phyloP scores from a whole-genome alignment of 2,797 vertebrate species.

The Amazona ochrocephala region DNA sequence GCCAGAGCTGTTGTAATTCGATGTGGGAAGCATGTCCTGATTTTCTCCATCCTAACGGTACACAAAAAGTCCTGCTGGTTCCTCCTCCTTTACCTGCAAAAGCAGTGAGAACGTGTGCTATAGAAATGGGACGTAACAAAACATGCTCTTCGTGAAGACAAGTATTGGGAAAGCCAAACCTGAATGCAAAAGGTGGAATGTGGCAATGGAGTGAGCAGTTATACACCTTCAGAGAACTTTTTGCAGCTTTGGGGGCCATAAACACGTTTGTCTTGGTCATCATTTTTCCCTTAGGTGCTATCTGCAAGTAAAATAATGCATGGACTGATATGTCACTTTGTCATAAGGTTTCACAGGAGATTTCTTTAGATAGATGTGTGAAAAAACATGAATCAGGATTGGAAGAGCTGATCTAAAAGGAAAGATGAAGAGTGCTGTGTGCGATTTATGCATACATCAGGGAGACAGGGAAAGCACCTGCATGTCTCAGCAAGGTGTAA shows the following conservation, averaged over 20 bases:
- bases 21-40: background rate
- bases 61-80: background rate
- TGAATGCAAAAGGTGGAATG: background rate
- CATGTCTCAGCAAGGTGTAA: background rate
- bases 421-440: constrained; percentile 9
- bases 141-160: background rate
- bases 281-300: constrained; percentile 14
- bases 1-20: background rate
- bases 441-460: background rate
- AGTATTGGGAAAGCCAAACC: background rate
- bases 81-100: background rate
- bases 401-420: constrained; percentile 14
- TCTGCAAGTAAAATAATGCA: background rate
- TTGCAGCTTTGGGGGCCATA: background rate
- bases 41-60: background rate
- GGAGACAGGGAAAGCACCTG: background rate
- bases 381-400: background rate
- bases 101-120: background rate
- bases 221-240: background rate
- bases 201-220: background rate
- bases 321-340: background rate
- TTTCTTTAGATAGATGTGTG: constrained; percentile 5
- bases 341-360: background rate
- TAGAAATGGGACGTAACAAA: background rate
- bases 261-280: constrained; percentile 14